phyloP scores from a whole-genome alignment of 2,888 invertebrate genomes.

The Scaptomyza reducta region DNA sequence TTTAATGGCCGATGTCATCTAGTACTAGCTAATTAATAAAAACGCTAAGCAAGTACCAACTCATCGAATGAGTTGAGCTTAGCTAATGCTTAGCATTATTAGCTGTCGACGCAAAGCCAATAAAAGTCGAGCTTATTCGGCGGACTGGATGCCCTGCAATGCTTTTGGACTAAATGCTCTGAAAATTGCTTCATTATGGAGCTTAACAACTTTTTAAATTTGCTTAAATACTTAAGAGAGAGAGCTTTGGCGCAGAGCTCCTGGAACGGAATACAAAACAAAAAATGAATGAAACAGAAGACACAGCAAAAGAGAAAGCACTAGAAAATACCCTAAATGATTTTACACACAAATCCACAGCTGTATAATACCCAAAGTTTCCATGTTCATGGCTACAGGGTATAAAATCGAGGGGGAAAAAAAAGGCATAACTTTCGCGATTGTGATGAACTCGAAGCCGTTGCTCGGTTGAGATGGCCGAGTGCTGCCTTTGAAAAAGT shows the following conservation, averaged over 20 bases:
- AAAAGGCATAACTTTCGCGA: slow-evolving; percentile 18
- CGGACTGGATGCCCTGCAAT: slow-evolving; percentile 33
- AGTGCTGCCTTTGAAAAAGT: slow-evolving; percentile 55
- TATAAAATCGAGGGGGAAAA: not conserved
- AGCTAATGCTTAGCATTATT: slow-evolving; percentile 49
- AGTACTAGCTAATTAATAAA: slow-evolving; percentile 6
- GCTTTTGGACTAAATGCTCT: slow-evolving; percentile 16
- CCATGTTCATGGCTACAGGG: not conserved
- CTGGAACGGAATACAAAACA: slow-evolving; percentile 25
- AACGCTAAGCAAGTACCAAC: slow-evolving; percentile 40
- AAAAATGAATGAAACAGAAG: not conserved
- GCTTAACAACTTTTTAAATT: slow-evolving; percentile 78
- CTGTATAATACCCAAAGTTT: too few relatives aligned
- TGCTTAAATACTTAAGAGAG: slow-evolving; percentile 71
- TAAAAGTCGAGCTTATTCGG: slow-evolving; percentile 36
- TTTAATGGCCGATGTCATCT: slow-evolving; percentile 33
- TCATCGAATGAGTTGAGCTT: slow-evolving; percentile 56
- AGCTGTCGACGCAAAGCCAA: slow-evolving; percentile 46
- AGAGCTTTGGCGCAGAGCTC: slow-evolving; percentile 27
- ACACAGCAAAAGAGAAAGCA: not conserved
- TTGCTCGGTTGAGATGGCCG: slow-evolving; percentile 15
- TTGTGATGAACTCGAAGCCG: slow-evolving; percentile 19
- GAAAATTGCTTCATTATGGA: slow-evolving; percentile 67
- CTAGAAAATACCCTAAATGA: not conserved
- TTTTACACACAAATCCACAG: not conserved